Conservation (phyloP, 2,888 invertebrate species). For the Oegoconia quadripuncta region DNA sequence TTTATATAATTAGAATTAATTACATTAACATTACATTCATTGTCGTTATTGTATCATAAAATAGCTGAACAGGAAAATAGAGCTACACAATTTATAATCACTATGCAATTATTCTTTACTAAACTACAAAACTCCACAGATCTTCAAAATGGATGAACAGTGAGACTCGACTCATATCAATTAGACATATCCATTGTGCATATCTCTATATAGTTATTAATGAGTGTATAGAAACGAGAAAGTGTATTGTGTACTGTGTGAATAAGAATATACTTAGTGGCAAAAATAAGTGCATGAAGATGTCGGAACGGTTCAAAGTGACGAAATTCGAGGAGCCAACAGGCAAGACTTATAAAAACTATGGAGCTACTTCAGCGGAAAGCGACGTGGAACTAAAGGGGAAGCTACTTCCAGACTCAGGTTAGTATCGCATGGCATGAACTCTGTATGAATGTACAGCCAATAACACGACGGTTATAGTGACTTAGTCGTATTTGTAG, state of each 20-base stretch:
- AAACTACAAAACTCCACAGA: neutral
- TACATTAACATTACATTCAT: too few species aligned
- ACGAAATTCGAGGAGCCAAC: slow-evolving; percentile 79
- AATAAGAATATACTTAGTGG: slow-evolving; percentile 22
- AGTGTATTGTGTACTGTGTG: neutral
- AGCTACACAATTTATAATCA: too few species aligned
- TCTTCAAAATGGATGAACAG: slow-evolving; percentile 1
- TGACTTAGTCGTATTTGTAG: too few species aligned
- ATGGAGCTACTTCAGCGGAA: slow-evolving; percentile 79
- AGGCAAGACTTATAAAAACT: slow-evolving; percentile 74
- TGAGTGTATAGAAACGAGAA: neutral
- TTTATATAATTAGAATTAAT: too few species aligned
- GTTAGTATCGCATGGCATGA: too few species aligned
- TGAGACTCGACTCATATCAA: neutral
- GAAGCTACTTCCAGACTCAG: slow-evolving; percentile 65
- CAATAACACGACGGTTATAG: too few species aligned
- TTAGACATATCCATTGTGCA: slow-evolving; percentile 16
- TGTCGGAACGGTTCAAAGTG: slow-evolving; percentile 81
- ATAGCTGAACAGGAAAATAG: too few species aligned
- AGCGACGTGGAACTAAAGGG: slow-evolving; percentile 65
- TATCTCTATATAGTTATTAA: slow-evolving; percentile 14
- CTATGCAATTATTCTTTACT: neutral
- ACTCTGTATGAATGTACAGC: too few species aligned
- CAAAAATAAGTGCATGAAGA: slow-evolving; percentile 37
- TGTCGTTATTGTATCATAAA: too few species aligned